Base-by-base conservation (phyloP, 2,888 invertebrate genomes). In the Rhingia campestris region DNA sequence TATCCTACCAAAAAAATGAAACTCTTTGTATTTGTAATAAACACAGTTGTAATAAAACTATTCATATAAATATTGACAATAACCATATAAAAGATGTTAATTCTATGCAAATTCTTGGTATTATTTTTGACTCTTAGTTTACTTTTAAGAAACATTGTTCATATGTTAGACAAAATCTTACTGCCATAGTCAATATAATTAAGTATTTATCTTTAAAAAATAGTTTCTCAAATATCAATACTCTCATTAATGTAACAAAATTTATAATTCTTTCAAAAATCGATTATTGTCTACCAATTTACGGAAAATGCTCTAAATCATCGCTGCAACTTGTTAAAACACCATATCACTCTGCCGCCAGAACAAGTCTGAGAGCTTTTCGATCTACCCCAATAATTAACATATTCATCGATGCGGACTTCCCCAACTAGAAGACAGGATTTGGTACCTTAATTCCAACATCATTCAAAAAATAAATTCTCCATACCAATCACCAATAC, bases 131-230 rank as follows among this genome's bases (percentile, higher is more conserved):
- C 22, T 47, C 47, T 9, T 30, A 49, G 10, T 32, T 10, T 49
- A 30, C 30, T 30, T 49, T 49, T 49, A 49, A 32, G 10, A 32
- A 47, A 22, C 47, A 47, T 22, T 47, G 47, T 43, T 43, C 22
- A 2, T 22, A 22, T 6, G 12, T 47, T 49, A 49, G 22, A 22
- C 14, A 49, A 49, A 49, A 10, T 4, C 49, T 32, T 32, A 49
- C 32, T 43, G 43, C 43, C 43, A 43, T 3, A 6, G n/a, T 43
- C 2, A 43, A 43, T 43, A 43, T 43, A 10, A 43, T 43, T 10
- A 43, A 43, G 10, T 43, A 10, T 4, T n/a, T 10, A 43, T 43
- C 43, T 43, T 43, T 6, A 43, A 43, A 43, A n/a, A 43, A 43
- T 43, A 4, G 7, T n/a, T 43, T 7, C 1, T 43, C 43, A n/a